These are phyloP conservation scores for Hirtodrosophila cameraria DNA, from an alignment of 2,888 invertebrate species.

Conservation along the genomic window DNA sequence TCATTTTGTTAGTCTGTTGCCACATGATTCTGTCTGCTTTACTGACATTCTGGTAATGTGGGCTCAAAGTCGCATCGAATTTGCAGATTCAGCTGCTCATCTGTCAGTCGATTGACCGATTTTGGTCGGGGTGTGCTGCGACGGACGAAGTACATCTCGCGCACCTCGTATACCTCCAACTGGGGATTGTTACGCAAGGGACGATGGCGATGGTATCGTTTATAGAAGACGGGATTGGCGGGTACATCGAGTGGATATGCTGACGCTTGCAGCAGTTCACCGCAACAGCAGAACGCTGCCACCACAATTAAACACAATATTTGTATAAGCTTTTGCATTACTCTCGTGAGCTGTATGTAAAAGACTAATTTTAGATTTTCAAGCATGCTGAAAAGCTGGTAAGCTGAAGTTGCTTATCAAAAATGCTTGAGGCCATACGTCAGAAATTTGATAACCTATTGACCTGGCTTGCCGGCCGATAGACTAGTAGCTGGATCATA, in stretches of 20 bases:
- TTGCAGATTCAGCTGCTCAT: background rate
- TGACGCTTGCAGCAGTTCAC: background rate
- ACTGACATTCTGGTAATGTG: slow-evolving; percentile 6
- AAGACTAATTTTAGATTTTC: slow-evolving; percentile 1
- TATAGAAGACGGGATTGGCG: slow-evolving; percentile 3
- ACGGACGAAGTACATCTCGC: slow-evolving; percentile 6
- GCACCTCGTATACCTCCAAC: slow-evolving; percentile 4
- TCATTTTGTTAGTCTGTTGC: background rate
- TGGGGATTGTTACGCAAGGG: background rate
- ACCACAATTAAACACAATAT: background rate
- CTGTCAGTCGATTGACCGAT: background rate
- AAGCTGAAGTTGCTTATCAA: background rate
- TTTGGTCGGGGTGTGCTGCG: slow-evolving; percentile 3
- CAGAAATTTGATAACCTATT: slow-evolving; percentile 17
- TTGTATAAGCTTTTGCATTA: background rate
- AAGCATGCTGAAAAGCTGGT: background rate
- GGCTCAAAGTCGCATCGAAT: slow-evolving; percentile 15
- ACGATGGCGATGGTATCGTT: slow-evolving; percentile 1
- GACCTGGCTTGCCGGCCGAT: no score
- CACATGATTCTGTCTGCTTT: background rate
- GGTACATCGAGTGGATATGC: background rate
- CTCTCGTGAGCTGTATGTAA: background rate
- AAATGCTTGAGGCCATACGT: background rate
- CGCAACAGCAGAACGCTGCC: background rate
- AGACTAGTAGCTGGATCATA: no score